phyloP scores from a whole-genome alignment of 1,140 invertebrate genomes.

The Laupala kohalensis region DNA sequence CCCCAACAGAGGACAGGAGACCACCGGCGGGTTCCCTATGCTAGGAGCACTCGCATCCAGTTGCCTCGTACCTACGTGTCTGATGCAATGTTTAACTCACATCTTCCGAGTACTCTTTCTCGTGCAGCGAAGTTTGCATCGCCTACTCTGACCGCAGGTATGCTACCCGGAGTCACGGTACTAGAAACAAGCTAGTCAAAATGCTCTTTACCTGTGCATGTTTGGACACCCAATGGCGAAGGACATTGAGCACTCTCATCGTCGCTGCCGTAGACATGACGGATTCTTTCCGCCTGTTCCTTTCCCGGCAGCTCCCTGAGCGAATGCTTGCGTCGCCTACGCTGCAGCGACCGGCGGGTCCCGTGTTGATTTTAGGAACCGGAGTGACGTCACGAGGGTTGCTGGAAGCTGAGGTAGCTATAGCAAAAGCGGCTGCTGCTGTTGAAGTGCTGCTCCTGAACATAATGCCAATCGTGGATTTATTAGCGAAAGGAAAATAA shows the following conservation, averaged over 20 bases:
- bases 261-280: constrained; percentile 85
- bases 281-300: constrained; percentile 51
- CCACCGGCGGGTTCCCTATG: too few species aligned
- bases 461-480: too few species aligned
- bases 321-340: constrained; percentile 27
- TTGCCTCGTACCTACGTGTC: too few species aligned
- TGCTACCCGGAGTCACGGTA: too few species aligned
- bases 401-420: constrained; percentile 76
- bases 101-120: too few species aligned
- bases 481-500: too few species aligned
- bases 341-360: constrained; percentile 18
- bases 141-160: too few species aligned
- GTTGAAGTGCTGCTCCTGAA: constrained; percentile 84
- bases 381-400: constrained; percentile 51
- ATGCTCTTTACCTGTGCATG: constrained; percentile 40
- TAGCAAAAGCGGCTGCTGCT: constrained; percentile 82
- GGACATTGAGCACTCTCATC: constrained; percentile 82
- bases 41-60: too few species aligned
- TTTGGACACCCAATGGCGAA: constrained; percentile 65
- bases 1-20: too few species aligned
- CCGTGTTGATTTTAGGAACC: constrained; percentile 17
- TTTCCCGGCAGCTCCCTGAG: constrained; percentile 26
- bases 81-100: too few species aligned
- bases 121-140: too few species aligned
- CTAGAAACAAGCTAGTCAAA: too few species aligned